Evolutionary conservation across 1,140 invertebrate species (phyloP).

Genomic region (Drosophila nikananu): DNA sequence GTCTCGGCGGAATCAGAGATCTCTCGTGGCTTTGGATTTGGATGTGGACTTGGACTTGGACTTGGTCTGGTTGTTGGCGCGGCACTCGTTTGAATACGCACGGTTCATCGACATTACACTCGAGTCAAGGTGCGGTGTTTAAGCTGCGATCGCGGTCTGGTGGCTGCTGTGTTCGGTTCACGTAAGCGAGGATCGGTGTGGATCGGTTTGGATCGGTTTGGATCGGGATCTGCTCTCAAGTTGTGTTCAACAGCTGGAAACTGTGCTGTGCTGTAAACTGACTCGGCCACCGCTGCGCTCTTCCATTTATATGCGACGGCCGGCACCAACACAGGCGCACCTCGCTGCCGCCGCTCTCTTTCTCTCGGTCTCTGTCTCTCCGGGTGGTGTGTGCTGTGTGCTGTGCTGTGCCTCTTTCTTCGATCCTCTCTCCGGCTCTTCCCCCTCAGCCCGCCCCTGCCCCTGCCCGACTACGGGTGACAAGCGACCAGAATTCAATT

Average conservation of each 20-base stretch:
- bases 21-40: slow-evolving; percentile 18
- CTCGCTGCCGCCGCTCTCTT: background rate
- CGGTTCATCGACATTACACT: slow-evolving; percentile 82
- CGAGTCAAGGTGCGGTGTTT: slow-evolving; percentile 63
- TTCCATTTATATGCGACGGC: slow-evolving; percentile 71
- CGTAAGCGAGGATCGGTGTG: slow-evolving; percentile 36
- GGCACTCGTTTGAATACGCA: slow-evolving; percentile 70
- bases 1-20: slow-evolving; percentile 13
- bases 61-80: slow-evolving; percentile 52
- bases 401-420: slow-evolving; percentile 27
- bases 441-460: slow-evolving; percentile 5
- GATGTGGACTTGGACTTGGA: background rate
- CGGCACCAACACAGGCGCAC: slow-evolving; percentile 17
- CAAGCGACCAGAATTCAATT: slow-evolving; percentile 47
- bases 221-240: slow-evolving; percentile 38
- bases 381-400: slow-evolving; percentile 1
- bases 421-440: slow-evolving; percentile 20
- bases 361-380: slow-evolving; percentile 19
- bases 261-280: slow-evolving; percentile 77
- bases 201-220: slow-evolving; percentile 1
- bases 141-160: slow-evolving; percentile 26
- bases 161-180: slow-evolving; percentile 11
- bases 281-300: slow-evolving; percentile 42
- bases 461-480: slow-evolving; percentile 13
- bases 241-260: slow-evolving; percentile 81